A percentile compares a stretch with the other conserved stretches of the same genome.
phyloP scores from a whole-genome alignment of 1,140 invertebrate species.

The Formica selysi region DNA sequence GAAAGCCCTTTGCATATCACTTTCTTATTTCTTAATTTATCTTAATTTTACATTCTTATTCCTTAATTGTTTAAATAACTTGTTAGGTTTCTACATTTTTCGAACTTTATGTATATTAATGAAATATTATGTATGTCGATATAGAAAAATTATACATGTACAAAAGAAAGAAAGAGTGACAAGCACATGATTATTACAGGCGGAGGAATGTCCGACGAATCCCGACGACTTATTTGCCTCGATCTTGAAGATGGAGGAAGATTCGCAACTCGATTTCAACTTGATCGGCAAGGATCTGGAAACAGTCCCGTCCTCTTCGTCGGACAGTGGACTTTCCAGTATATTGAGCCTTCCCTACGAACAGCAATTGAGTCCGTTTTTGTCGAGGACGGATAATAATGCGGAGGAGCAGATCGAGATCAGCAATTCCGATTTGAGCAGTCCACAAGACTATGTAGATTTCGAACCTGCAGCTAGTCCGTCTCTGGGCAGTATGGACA shows the following conservation, averaged over 20 bases:
- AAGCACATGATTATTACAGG: conserved; percentile 66
- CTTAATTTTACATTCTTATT: background rate
- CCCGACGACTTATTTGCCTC: conserved; percentile 80
- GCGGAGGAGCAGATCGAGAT: conserved; percentile 81
- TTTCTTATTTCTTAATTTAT: background rate
- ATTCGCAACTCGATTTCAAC: conserved; percentile 72
- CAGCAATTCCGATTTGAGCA: conserved; percentile 74
- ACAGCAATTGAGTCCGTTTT: conserved; percentile 81
- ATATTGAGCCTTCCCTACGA: conserved; percentile 81
- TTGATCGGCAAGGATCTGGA: conserved; percentile 80
- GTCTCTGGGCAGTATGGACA: conserved; percentile 78
- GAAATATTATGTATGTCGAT: no score
- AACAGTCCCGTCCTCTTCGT: conserved; percentile 79
- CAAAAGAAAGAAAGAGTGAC: no score
- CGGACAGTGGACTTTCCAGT: conserved; percentile 82
- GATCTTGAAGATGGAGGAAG: conserved; percentile 79
- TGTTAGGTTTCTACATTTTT: background rate
- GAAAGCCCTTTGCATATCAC: background rate
- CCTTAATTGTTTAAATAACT: background rate
- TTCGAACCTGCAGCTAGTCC: conserved; percentile 80
- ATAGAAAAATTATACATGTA: background rate
- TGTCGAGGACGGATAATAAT: conserved; percentile 66
- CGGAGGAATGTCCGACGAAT: conserved; percentile 78
- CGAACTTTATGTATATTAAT: background rate
- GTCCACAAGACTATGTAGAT: conserved; percentile 79